Evolutionary conservation across 2,888 invertebrate genomes (phyloP).

Genomic region (Tenthredo notha): DNA sequence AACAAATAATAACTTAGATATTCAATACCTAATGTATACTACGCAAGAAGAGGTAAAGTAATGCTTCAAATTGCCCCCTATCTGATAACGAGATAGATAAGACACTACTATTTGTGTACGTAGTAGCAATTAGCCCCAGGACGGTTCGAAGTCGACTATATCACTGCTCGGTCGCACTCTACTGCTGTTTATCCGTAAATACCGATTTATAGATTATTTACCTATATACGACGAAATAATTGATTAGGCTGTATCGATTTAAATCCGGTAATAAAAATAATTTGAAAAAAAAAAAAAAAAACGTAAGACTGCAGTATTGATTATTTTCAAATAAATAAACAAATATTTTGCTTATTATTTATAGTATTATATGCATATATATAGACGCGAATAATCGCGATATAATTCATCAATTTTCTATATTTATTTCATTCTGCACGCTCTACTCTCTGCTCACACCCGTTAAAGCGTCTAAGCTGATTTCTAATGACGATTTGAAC

Average conservation of each 20-base stretch:
- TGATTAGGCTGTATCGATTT: background rate
- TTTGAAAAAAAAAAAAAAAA: background rate
- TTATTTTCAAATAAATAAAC: background rate
- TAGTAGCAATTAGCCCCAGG: slow-evolving; percentile 12
- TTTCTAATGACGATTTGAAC: slow-evolving; percentile 26
- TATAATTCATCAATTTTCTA: background rate
- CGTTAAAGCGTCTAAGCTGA: slow-evolving; percentile 29
- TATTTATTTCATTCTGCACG: slow-evolving; percentile 7
- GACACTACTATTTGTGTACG: background rate
- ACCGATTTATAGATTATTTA: background rate
- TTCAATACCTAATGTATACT: background rate
- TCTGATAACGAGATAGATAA: slow-evolving; percentile 26
- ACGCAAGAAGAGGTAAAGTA: slow-evolving; percentile 52
- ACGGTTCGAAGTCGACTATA: slow-evolving; percentile 1
- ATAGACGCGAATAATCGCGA: background rate
- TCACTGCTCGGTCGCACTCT: background rate
- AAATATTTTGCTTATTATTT: background rate
- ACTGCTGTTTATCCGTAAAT: background rate
- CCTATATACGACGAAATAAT: background rate
- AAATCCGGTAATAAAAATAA: background rate
- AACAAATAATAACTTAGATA: slow-evolving; percentile 20
- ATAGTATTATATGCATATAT: background rate
- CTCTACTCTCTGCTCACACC: slow-evolving; percentile 23
- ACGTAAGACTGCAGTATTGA: background rate
- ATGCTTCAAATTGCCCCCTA: slow-evolving; percentile 23